Base-by-base conservation (phyloP, 2,113 vertebrate species). In the Stercorarius parasiticus region DNA sequence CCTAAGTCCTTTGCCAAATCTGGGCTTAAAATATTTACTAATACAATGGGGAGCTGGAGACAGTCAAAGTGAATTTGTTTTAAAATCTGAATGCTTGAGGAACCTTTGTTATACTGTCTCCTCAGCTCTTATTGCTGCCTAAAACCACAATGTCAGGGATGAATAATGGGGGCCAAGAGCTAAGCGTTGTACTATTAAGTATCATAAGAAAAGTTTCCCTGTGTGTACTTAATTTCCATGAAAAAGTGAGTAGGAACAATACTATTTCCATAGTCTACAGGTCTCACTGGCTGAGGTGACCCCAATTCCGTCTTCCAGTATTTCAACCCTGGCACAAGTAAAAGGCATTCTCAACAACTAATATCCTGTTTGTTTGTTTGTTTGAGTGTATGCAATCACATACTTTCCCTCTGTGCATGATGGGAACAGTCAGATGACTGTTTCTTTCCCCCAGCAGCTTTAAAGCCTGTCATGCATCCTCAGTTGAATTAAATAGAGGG, bases 1-100 rank as follows among this genome's bases (percentile, higher is more conserved):
- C 30, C 43, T 43, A 77, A 81, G 10, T 73, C 12, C 32, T 85
- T 81, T 83, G 84, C 45, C 82, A 95, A 88, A 73, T 77, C 15
- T 50, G 50, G 30, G 2, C 25, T 95, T 93, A 72, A 93, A 80
- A 83, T 85, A 80, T 93, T 96, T 94, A 64, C 71, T 88, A 78
- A 80, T 90, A 95, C 49, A 93, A 55, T 64, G 55, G 45, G 53
- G 12, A 85, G 8, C 55, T 86, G 73, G 84, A 93, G 42, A 92
- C 15, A 82, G 70, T 72, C 49, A 85, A 66, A 94, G 18, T 21
- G 13, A 53, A 62, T 84, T 88, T 82, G 36, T 88, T 95, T 92
- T 65, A 80, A 93, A 90, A 73, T 70, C 9, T 21, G 50, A 80
- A 59, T 82, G 42, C 38, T 85, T 85, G n/a, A 79, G 32, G 29